Evolutionary conservation across 2,797 vertebrate species (phyloP), one percentile per base, ranked within the genome.

Genomic region (Tragopan temminckii): DNA sequence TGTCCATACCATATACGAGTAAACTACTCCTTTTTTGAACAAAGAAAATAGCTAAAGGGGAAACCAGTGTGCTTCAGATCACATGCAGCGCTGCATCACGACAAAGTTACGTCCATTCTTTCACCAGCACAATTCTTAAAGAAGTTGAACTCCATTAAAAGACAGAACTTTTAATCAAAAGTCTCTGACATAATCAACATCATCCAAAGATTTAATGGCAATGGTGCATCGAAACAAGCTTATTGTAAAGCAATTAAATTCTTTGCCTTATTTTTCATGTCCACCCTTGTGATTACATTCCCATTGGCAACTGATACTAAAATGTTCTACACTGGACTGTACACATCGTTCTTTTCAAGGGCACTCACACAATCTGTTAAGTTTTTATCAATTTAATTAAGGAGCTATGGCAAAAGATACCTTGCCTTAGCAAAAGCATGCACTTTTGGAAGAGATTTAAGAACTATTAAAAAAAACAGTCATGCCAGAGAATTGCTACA

Each of bases 51-150:
- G 12, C 52, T 21, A 29, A 77, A 50, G 80, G 23, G 25, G 12
- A 50, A 84, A 57, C 6, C 53, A 45, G 57, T 2, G 8, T 0
- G 2, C 40, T 29, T 27, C 35, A 35, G 58, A 13, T 61, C 42
- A 40, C 15, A n/a, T 3, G 5, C 42, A 38, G 13, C 8, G 1
- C 5, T 13, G 0, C 1, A 23, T 11, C 18, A 36, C 33, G 71
- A 11, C 29, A 64, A 85, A 80, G 27, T 35, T 53, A 27, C 15
- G 25, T 21, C 38, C 23, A 12, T 45, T 74, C 71, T 45, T 61
- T 7, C 61, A 31, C 50, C 59, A 68, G 36, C 45, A 13, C 3
- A 7, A n/a, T 43, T 52, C 43, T 57, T 64, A 15, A 71, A 58
- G 43, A 69, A 81, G 45, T 4, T 77, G 25, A 74, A 64, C 23